Base-by-base conservation (phyloP, 2,797 vertebrate genomes). In the Crenichthys baileyi region DNA sequence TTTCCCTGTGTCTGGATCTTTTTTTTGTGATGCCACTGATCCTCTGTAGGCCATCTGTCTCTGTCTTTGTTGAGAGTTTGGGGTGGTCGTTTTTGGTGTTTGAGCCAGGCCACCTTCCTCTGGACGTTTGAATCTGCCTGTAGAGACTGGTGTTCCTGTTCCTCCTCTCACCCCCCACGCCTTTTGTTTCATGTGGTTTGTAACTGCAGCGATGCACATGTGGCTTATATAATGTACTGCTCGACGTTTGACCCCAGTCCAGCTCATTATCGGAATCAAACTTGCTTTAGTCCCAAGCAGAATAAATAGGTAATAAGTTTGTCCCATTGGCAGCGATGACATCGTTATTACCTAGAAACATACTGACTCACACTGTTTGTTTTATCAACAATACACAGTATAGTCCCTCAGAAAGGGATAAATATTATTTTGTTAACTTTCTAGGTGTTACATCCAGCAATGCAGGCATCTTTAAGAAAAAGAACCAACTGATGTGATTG, bases 121-220 rank as follows among this genome's bases (percentile, higher is more conserved):
- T 86, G 80, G 89, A 84, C 90, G 90, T 94, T 93, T 93, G 87
- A 94, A 88, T 85, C 71, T 83, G 87, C 83, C 86, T 86, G 79
- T 92, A 92, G 84, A 86, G 90, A 93, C 91, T 87, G 86, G 85
- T 90, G 82, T 84, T 83, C 82, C 51, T 60, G 76, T 81, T 87
- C 83, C 63, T 82, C 87, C 86, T 80, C 89, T 87, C 81, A 78
- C 86, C 80, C 87, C 79, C 87, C 80, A 79, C 77, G 76, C 78
- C 78, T 83, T 85, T 75, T 86, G 84, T 90, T 95, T 94, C 86
- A 94, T 94, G 94, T 94, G 94, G 92, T 90, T 86, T 91, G 79
- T 73, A 82, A 87, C 86, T 87, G 86, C n/a, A n/a, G n/a, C 46
- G 36, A 83, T 76, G 77, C 87, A 91, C 93, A 94, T 95, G 93